These are phyloP conservation scores for Sorex araneus DNA, from an alignment of 2,113 vertebrate species.

Conservation along the genomic window DNA sequence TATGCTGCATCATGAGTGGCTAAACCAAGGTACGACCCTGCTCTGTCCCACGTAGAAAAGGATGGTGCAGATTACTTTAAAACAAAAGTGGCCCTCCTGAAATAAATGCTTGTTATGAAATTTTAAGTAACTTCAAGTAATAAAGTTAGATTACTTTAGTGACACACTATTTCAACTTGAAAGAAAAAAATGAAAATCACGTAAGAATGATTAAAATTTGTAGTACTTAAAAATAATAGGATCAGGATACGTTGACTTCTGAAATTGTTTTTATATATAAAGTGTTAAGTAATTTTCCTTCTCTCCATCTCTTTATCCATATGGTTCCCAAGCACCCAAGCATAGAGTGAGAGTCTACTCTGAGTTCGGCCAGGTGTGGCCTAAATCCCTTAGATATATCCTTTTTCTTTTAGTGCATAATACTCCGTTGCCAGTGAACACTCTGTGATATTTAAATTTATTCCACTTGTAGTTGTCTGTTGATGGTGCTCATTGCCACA, in stretches of 20 bases:
- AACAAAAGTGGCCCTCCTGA: not conserved
- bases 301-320: not conserved
- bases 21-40: rapidly evolving
- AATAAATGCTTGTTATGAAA: not conserved
- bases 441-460: not conserved
- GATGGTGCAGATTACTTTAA: not conserved
- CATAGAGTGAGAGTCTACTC: no score
- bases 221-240: not conserved
- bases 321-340: no score
- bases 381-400: no score
- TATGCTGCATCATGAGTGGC: not conserved
- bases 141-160: not conserved
- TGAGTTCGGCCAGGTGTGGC: no score
- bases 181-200: not conserved
- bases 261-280: not conserved
- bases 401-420: no score
- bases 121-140: not conserved
- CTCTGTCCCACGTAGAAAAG: no score
- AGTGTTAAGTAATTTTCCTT: not conserved
- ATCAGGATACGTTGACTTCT: not conserved
- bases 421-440: no score
- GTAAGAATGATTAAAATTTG: not conserved
- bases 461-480: not conserved
- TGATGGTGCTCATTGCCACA: not conserved
- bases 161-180: not conserved